These are phyloP conservation scores for Drosophila paulistorum DNA, from an alignment of 1,140 invertebrate genomes.

Conservation along the genomic window DNA sequence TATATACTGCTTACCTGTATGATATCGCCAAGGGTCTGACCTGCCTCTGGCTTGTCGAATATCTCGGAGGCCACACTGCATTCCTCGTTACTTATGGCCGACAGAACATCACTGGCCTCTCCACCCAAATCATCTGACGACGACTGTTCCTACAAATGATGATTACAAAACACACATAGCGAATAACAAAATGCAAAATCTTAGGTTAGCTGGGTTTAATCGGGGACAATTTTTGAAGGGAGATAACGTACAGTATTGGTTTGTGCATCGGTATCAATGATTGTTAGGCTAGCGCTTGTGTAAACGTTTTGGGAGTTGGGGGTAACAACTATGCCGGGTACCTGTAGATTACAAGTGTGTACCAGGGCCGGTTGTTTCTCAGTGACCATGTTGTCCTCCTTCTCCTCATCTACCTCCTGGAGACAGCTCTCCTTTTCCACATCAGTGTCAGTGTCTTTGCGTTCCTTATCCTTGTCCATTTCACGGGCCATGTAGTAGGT, in stretches of 20 bases:
- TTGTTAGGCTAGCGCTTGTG: slow-evolving; percentile 84
- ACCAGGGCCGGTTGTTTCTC: slow-evolving; percentile 57
- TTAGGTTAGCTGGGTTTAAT: not conserved
- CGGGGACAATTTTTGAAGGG: not conserved
- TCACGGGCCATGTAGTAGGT: slow-evolving; percentile 77
- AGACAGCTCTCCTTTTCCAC: not conserved
- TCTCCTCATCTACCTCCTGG: slow-evolving; percentile 23
- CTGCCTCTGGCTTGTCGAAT: slow-evolving; percentile 83
- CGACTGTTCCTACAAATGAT: slow-evolving; percentile 66
- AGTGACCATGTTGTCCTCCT: slow-evolving; percentile 36
- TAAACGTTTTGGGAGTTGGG: slow-evolving; percentile 81
- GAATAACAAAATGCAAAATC: not conserved
- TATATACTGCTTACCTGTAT: slow-evolving; percentile 59
- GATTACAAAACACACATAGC: not conserved
- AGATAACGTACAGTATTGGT: slow-evolving; percentile 69
- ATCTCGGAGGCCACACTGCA: slow-evolving; percentile 87
- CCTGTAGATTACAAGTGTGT: slow-evolving; percentile 77
- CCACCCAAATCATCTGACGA: slow-evolving; percentile 69
- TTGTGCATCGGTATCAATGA: slow-evolving; percentile 85
- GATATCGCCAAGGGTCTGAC: slow-evolving; percentile 73
- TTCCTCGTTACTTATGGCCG: slow-evolving; percentile 88
- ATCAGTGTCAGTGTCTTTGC: slow-evolving; percentile 14
- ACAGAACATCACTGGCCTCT: slow-evolving; percentile 85
- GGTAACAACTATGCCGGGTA: slow-evolving; percentile 74
- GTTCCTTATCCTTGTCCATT: slow-evolving; percentile 55